Conservation (phyloP, 1,140 invertebrate genomes). For the Platyscapa corneri region DNA sequence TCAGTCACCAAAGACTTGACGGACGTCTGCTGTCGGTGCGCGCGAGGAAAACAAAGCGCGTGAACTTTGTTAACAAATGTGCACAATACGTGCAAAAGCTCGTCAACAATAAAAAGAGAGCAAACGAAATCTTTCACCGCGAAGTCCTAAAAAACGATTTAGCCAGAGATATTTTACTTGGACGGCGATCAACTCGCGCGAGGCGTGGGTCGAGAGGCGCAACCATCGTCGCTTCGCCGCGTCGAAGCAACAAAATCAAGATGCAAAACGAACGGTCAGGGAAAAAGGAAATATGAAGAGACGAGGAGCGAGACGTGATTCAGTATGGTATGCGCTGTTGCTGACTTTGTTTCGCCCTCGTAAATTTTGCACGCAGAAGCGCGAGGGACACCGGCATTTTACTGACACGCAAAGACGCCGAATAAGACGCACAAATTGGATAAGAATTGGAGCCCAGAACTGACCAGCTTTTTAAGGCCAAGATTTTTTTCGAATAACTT, state of each 20-base stretch:
- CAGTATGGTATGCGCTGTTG: neutral
- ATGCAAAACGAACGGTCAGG: constrained; percentile 12
- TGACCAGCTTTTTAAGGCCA: neutral
- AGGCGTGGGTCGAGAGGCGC: neutral
- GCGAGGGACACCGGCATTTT: constrained; percentile 23
- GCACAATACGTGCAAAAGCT: neutral
- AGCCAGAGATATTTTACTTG: constrained; percentile 45
- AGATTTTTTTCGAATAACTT: neutral
- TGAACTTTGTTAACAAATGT: constrained; percentile 33
- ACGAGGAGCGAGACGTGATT: neutral
- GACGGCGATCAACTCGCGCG: constrained; percentile 34
- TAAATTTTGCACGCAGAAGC: constrained; percentile 37
- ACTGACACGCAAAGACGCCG: constrained; percentile 8
- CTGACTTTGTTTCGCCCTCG: constrained; percentile 41
- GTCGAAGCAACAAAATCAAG: neutral
- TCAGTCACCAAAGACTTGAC: constrained; percentile 57
- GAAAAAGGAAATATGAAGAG: neutral
- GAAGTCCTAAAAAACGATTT: neutral
- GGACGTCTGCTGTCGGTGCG: constrained; percentile 6
- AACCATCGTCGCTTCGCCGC: neutral
- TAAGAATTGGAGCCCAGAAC: constrained; percentile 8
- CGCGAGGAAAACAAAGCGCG: constrained; percentile 52
- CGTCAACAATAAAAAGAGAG: neutral
- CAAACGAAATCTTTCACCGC: neutral
- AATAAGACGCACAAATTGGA: constrained; percentile 38